phyloP scores from a whole-genome alignment of 2,113 vertebrate species.

The Rhinoderma darwinii region DNA sequence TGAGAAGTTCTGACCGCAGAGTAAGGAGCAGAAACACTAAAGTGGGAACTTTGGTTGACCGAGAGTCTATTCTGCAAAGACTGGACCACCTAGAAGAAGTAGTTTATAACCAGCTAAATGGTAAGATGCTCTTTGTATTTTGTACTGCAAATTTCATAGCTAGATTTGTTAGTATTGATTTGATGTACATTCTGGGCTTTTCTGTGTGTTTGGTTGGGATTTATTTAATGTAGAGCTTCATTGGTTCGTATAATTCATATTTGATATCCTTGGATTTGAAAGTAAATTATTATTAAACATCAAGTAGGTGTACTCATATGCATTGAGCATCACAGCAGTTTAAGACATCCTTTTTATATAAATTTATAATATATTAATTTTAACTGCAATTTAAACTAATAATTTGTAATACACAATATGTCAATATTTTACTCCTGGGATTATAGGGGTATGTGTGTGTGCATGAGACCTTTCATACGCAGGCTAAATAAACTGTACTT shows the following conservation, averaged over 20 bases:
- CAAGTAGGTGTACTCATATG: not conserved
- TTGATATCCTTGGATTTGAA: not conserved
- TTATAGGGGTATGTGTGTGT: not conserved
- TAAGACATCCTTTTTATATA: not conserved
- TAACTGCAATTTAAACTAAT: not conserved
- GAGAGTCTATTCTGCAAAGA: constrained; percentile 92
- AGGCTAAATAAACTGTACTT: not conserved
- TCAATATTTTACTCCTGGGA: not conserved
- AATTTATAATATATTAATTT: not conserved
- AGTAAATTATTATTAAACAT: not conserved
- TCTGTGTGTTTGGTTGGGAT: not conserved
- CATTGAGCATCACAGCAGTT: not conserved
- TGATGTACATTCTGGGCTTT: not conserved
- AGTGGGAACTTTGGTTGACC: constrained; percentile 84
- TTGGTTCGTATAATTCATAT: not conserved
- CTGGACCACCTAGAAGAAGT: constrained; percentile 95
- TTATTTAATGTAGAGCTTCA: not conserved
- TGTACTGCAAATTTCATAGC: not conserved
- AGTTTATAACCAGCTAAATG: constrained; percentile 96
- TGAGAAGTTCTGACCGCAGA: constrained; percentile 83
- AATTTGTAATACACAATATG: not conserved
- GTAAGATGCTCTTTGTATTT: constrained; percentile 67
- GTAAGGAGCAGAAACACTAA: constrained; percentile 82
- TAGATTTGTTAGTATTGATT: not conserved
- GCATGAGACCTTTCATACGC: constrained; percentile 14